Conservation (phyloP, 2,113 vertebrate genomes). For the Plectropomus leopardus region DNA sequence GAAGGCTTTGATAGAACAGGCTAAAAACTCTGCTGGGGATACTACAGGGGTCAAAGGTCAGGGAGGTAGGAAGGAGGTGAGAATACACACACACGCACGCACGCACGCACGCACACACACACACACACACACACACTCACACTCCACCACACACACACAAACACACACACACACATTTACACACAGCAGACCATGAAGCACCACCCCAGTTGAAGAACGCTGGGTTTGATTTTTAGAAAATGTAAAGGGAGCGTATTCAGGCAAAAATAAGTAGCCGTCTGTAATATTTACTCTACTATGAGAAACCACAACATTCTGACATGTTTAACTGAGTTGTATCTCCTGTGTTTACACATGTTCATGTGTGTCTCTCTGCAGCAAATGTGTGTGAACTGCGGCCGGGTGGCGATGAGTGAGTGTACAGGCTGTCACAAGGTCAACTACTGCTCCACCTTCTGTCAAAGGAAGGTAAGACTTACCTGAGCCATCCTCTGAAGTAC, state of each 20-base stretch:
- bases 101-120: constrained; percentile 2
- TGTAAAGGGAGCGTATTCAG: too few relatives aligned
- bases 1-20: constrained; percentile 93
- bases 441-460: constrained; percentile 98
- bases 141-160: neutral
- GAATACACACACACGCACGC: neutral
- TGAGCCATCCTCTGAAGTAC: neutral
- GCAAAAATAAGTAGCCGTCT: too few relatives aligned
- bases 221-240: too few relatives aligned
- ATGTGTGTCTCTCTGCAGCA: constrained; percentile 84
- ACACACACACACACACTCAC: neutral
- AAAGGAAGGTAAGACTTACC: constrained; percentile 89
- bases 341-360: neutral
- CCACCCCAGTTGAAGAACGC: too few relatives aligned
- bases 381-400: constrained; percentile 95
- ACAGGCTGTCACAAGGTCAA: constrained; percentile 97
- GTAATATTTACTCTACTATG: too few relatives aligned
- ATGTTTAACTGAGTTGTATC: neutral
- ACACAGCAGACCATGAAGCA: too few relatives aligned
- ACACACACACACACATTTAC: neutral
- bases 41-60: constrained; percentile 77
- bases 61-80: constrained; percentile 91
- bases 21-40: constrained; percentile 84
- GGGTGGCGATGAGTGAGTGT: constrained; percentile 94
- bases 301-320: too few relatives aligned